phyloP scores from a whole-genome alignment of 1,140 invertebrate species.

The Macrosteles quadrilineatus region DNA sequence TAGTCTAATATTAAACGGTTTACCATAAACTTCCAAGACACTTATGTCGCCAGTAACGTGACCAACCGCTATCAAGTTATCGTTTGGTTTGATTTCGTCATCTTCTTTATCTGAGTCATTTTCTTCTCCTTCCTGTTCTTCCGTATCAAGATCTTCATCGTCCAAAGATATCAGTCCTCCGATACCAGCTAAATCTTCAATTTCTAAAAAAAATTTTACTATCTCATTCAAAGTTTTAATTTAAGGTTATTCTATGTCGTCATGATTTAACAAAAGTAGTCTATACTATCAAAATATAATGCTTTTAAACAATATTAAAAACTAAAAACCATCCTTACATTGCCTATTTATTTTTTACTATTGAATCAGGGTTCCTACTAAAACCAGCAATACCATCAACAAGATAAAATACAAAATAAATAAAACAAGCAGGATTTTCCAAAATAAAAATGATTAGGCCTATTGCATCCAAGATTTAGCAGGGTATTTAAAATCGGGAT shows the following conservation, averaged over 20 bases:
- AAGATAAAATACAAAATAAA: too few relatives aligned
- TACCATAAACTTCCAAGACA: slow-evolving; percentile 86
- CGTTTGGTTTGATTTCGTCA: slow-evolving; percentile 83
- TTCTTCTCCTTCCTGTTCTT: slow-evolving; percentile 62
- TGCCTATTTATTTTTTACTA: too few relatives aligned
- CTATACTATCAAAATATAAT: not conserved
- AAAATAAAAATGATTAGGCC: too few relatives aligned
- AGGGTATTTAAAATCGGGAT: too few relatives aligned
- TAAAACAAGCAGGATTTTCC: not conserved
- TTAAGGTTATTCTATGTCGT: slow-evolving; percentile 7
- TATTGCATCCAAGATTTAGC: too few relatives aligned
- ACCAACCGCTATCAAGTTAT: slow-evolving; percentile 90
- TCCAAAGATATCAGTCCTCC: slow-evolving; percentile 56
- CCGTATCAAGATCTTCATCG: slow-evolving; percentile 54
- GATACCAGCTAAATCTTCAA: slow-evolving; percentile 46
- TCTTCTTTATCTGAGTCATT: slow-evolving; percentile 88
- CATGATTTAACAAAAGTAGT: not conserved
- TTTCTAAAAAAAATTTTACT: slow-evolving; percentile 38
- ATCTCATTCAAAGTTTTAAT: not conserved
- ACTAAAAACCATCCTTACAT: not conserved
- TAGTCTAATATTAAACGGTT: too few relatives aligned
- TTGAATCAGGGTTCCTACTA: too few relatives aligned
- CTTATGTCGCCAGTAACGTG: slow-evolving; percentile 82
- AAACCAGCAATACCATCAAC: too few relatives aligned
- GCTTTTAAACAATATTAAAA: not conserved